These are phyloP conservation scores for Pteruthius melanotis DNA, from an alignment of 2,113 vertebrate species.

Conservation along the genomic window DNA sequence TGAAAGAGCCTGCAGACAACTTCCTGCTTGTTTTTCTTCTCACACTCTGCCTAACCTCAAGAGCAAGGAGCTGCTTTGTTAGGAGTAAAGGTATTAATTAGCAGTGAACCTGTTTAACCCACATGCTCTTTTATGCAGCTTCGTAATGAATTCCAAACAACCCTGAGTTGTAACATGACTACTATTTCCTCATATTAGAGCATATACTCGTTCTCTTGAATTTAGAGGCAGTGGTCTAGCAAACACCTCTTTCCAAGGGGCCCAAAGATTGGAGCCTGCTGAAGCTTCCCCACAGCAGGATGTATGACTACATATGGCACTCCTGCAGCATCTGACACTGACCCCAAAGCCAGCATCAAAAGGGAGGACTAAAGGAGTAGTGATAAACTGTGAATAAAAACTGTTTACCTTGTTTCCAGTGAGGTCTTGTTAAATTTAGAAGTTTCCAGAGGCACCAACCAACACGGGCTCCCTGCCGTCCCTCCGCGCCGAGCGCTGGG, in stretches of 20 bases:
- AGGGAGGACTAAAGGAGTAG: neutral
- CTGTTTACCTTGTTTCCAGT: neutral
- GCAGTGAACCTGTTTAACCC: constrained; percentile 11
- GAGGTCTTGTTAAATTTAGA: neutral
- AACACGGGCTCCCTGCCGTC: fast-evolving
- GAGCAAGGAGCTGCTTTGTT: neutral
- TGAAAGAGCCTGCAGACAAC: neutral
- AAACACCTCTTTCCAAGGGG: neutral
- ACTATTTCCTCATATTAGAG: neutral
- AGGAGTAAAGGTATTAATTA: constrained; percentile 48
- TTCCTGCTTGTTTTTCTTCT: constrained; percentile 31
- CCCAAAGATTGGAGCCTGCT: neutral
- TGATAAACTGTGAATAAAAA: neutral
- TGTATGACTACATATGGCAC: fast-evolving
- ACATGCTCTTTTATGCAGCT: constrained; percentile 12
- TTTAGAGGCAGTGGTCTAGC: neutral
- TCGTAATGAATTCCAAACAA: constrained; percentile 44
- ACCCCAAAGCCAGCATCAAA: neutral
- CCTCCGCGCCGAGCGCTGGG: fast-evolving
- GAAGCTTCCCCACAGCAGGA: neutral
- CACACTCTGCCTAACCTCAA: neutral
- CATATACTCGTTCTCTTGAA: neutral
- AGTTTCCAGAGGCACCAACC: neutral
- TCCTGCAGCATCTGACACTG: neutral
- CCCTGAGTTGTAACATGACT: neutral